Conservation (phyloP, 2,888 invertebrate species). For the Vesta saturnalis region DNA sequence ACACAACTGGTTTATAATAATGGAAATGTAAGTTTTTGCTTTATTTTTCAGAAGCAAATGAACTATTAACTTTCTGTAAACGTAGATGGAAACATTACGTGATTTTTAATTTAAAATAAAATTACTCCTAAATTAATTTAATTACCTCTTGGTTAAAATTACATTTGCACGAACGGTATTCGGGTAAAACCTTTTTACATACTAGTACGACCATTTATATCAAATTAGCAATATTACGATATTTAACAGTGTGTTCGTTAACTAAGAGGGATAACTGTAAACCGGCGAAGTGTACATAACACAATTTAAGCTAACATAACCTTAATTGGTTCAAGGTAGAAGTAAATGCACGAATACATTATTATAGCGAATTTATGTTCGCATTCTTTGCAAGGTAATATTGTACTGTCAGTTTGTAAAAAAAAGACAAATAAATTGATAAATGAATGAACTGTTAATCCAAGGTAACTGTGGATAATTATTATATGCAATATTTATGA, state of each 20-base stretch:
- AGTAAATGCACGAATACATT: conserved; percentile 31
- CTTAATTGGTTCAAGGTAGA: conserved; percentile 39
- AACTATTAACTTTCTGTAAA: conserved; percentile 20
- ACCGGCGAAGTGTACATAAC: conserved; percentile 18
- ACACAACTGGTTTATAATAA: conserved; percentile 24
- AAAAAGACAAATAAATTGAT: conserved; percentile 5
- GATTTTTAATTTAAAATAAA: background rate
- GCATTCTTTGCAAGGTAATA: conserved; percentile 33
- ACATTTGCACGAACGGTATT: background rate
- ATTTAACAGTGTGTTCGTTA: conserved; percentile 22
- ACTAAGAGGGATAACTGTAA: conserved; percentile 27
- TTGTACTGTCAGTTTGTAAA: background rate
- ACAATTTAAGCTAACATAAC: conserved; percentile 17
- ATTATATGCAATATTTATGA: too few species aligned
- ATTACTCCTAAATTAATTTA: background rate
- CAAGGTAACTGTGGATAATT: background rate
- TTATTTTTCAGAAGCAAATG: conserved; percentile 12
- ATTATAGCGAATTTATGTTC: conserved; percentile 23
- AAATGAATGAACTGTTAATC: background rate
- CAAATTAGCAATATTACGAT: background rate
- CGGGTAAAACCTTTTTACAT: too few species aligned
- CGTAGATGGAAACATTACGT: conserved; percentile 1
- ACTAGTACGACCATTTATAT: background rate
- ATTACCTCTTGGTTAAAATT: background rate
- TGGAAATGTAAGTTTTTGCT: conserved; percentile 12